Evolutionary conservation across 1,140 invertebrate genomes (phyloP).

Genomic region (Caligus rogercresseyi): DNA sequence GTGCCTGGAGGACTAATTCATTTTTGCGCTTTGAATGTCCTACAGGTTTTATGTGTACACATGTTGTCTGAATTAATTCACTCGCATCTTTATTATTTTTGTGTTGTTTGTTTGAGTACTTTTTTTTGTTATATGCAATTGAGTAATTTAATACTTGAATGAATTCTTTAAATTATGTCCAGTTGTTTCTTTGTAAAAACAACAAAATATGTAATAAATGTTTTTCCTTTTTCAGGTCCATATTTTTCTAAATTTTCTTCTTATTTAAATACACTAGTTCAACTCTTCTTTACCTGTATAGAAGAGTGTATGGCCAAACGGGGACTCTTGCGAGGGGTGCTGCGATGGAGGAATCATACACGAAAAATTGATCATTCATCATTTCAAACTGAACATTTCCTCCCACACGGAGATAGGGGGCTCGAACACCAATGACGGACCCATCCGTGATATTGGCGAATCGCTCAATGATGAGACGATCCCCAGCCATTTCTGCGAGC

Average conservation of each 20-base stretch:
- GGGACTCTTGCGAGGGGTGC: slow-evolving; percentile 65
- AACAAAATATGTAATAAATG: too few species aligned
- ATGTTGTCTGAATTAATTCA: too few species aligned
- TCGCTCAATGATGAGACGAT: slow-evolving; percentile 34
- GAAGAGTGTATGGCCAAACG: slow-evolving; percentile 78
- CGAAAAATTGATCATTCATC: slow-evolving; percentile 83
- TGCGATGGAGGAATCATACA: slow-evolving; percentile 80
- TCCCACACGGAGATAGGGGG: slow-evolving; percentile 69
- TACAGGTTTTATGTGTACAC: too few species aligned
- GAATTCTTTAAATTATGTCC: too few species aligned
- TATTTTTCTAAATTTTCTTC: neutral
- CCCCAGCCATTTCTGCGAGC: slow-evolving; percentile 86
- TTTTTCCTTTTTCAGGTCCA: slow-evolving; percentile 18
- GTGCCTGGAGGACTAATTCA: too few species aligned
- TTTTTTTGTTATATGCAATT: too few species aligned
- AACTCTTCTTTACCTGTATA: slow-evolving; percentile 49
- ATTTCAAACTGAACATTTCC: slow-evolving; percentile 86
- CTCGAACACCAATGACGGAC: slow-evolving; percentile 63
- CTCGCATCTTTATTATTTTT: too few species aligned
- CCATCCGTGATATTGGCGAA: slow-evolving; percentile 57
- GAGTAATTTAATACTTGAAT: too few species aligned
- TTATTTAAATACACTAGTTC: slow-evolving; percentile 44
- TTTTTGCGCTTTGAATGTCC: too few species aligned
- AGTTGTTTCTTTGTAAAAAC: too few species aligned
- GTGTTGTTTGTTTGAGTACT: too few species aligned